Conservation (phyloP, 1,140 invertebrate genomes). For the Probaryconus sp. region DNA sequence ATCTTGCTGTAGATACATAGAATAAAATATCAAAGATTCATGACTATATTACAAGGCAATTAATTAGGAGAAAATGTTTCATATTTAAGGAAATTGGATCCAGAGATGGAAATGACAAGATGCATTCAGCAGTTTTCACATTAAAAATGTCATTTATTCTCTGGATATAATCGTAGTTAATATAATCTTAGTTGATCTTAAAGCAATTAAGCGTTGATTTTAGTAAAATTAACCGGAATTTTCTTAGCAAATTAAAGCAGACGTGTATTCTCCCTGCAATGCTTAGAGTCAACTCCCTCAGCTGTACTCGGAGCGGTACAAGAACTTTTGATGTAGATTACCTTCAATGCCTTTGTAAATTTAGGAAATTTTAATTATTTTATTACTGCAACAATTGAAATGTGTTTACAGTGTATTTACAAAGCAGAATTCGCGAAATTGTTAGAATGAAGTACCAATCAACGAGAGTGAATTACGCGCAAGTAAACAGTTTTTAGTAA, state of each 20-base stretch:
- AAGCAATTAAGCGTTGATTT: conserved; percentile 29
- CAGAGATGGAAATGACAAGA: too few relatives aligned
- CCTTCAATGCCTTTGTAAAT: conserved; percentile 32
- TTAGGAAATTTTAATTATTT: conserved; percentile 40
- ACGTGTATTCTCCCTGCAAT: conserved; percentile 45
- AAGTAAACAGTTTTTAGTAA: conserved; percentile 41
- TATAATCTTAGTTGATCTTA: conserved; percentile 20
- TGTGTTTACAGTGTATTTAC: conserved; percentile 7
- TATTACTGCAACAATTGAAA: conserved; percentile 38
- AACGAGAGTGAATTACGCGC: conserved; percentile 1
- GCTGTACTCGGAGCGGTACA: too few relatives aligned
- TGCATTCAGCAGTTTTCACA: too few relatives aligned
- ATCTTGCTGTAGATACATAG: too few relatives aligned
- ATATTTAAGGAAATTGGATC: too few relatives aligned
- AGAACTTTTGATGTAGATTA: too few relatives aligned
- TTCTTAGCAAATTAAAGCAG: conserved; percentile 49
- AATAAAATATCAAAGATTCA: too few relatives aligned
- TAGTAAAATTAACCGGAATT: conserved; percentile 31
- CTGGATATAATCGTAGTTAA: too few relatives aligned
- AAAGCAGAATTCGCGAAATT: conserved; percentile 4
- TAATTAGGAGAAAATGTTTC: too few relatives aligned
- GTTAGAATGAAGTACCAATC: conserved; percentile 16
- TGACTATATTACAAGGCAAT: too few relatives aligned
- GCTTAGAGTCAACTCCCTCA: conserved; percentile 21
- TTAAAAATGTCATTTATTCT: too few relatives aligned